A percentile compares a stretch with the other conserved stretches of the same genome.
Evolutionary conservation across 2,113 vertebrate genomes (phyloP).

Genomic region (Corvus cornix): DNA sequence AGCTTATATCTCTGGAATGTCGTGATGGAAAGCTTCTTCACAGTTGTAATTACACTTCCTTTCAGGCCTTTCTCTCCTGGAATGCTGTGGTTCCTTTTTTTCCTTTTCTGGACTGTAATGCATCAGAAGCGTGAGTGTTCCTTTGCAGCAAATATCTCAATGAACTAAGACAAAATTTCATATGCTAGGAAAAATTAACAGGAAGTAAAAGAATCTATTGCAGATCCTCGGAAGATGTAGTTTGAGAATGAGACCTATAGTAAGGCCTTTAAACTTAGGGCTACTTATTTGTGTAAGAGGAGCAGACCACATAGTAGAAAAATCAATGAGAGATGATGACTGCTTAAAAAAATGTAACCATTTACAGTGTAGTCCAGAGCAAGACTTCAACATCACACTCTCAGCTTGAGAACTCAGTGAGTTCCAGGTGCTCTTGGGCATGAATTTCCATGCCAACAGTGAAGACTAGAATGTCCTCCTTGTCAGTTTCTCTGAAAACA

Average conservation of each 20-base stretch:
- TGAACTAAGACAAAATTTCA: background rate
- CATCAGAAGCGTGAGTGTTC: background rate
- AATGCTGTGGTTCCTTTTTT: background rate
- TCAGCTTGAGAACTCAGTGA: background rate
- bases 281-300: background rate
- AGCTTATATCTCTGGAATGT: background rate
- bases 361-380: background rate
- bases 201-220: background rate
- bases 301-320: background rate
- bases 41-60: background rate
- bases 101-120: background rate
- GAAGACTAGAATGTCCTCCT: background rate
- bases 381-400: background rate
- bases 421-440: background rate
- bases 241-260: background rate
- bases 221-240: background rate
- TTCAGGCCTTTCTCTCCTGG: background rate
- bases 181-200: background rate
- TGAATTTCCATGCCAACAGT: background rate
- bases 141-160: background rate
- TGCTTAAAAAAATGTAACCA: background rate
- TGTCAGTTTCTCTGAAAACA: background rate
- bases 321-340: background rate
- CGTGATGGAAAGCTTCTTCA: background rate
- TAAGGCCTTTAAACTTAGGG: background rate